Percentiles rank a stretch among this genome's conserved stretches.
These are phyloP conservation scores for Acanthurus lineatus DNA, from an alignment of 2,797 vertebrate genomes.

Conservation along the genomic window DNA sequence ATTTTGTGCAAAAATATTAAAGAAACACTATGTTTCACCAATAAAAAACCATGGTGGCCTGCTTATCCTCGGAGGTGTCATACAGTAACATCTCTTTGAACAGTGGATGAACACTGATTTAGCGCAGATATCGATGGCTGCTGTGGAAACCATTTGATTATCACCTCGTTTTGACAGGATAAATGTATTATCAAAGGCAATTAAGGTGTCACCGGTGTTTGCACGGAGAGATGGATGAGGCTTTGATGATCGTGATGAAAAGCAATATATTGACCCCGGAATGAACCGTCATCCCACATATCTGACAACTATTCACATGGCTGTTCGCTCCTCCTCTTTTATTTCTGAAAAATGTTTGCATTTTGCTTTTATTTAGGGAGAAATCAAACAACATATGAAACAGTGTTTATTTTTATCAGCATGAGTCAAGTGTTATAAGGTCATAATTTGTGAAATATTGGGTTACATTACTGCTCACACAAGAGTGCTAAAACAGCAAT, in stretches of 20 bases:
- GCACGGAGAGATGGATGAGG: conserved; percentile 78
- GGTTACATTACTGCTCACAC: conserved; percentile 10
- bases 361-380: background rate
- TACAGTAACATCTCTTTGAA: conserved; percentile 42
- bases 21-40: background rate
- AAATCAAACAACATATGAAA: conserved; percentile 7
- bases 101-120: conserved; percentile 58
- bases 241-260: conserved; percentile 82
- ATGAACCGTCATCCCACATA: conserved; percentile 67
- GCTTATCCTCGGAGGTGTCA: conserved; percentile 37
- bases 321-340: conserved; percentile 31
- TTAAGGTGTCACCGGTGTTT: conserved; percentile 80
- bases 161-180: conserved; percentile 77
- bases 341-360: background rate
- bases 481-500: conserved; percentile 30
- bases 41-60: background rate
- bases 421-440: background rate
- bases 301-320: conserved; percentile 57
- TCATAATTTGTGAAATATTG: conserved; percentile 44
- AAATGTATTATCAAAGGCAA: conserved; percentile 84
- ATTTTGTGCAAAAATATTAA: background rate
- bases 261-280: conserved; percentile 78
- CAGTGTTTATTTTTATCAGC: conserved; percentile 8
- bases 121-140: conserved; percentile 63
- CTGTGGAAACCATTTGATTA: conserved; percentile 79